Evolutionary conservation across 2,888 invertebrate genomes (phyloP), one percentile per base, ranked within the genome.

Genomic region (Tubulanus polymorphus): DNA sequence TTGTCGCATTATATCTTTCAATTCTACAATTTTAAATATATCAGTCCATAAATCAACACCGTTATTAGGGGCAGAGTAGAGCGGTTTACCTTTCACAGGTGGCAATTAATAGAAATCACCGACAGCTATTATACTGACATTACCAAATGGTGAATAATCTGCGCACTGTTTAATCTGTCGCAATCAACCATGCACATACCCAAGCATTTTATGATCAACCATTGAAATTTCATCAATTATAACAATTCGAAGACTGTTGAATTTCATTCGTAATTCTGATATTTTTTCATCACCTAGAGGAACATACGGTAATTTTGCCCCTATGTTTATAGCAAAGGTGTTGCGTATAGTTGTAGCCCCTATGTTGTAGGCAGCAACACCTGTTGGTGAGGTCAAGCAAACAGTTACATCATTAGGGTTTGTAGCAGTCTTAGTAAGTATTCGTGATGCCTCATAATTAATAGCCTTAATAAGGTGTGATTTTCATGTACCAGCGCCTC

Each of bases 401-500:
- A 41, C 41, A 41, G 41, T 49, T 20, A 56, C 57, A 41, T 41
- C 23, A 20, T 18, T 3, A 3, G 41, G 41, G 26, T 55, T 51
- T 50, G 55, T 55, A n/a, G 48, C 37, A 1, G 29, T 18, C 6
- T 18, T 5, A 20, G 18, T 5, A 23, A 41, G 41, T 5, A 41
- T 8, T 41, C 23, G 18, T 15, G 18, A 18, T 15, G 41, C 18
- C 15, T 41, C 41, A 15, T 41, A 41, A 20, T 41, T 41, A 23
- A 41, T 41, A 23, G 62, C 57, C 51, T 60, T 48, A 1, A 63
- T 59, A 15, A 64, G 47, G 48, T 48, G 45, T 48, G 61, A 61
- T 48, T 64, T 64, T 1, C 64, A 59, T 30, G 59, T 59, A n/a
- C 62, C 64, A 50, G 62, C 61, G 5, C 59, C 59, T 15, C 62